phyloP scores from a whole-genome alignment of 1,140 invertebrate species.

The Drosophila takahashii region DNA sequence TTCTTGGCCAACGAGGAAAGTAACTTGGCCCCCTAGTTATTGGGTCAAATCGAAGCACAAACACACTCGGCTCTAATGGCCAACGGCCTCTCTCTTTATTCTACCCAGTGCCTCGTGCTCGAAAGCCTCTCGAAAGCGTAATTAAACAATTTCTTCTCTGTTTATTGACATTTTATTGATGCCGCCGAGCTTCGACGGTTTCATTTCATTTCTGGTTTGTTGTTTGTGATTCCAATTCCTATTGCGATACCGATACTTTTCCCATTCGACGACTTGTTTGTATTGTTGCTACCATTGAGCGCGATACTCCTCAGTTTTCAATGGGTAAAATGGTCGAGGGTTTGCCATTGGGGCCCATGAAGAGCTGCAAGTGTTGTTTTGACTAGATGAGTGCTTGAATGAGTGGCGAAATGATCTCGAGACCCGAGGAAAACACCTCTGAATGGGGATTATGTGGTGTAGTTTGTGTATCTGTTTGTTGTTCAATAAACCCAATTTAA shows the following conservation, averaged over 20 bases:
- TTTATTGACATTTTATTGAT: conserved; percentile 81
- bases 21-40: conserved; percentile 38
- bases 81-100: conserved; percentile 51
- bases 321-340: conserved; percentile 24
- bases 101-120: conserved; percentile 51
- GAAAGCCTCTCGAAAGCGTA: conserved; percentile 75
- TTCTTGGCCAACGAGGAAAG: conserved; percentile 25
- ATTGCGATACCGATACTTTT: conserved; percentile 35
- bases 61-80: conserved; percentile 18
- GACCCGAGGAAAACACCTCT: conserved; percentile 32
- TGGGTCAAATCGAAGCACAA: conserved; percentile 66
- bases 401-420: conserved; percentile 46
- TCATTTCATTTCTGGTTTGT: conserved; percentile 47
- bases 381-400: conserved; percentile 30
- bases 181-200: conserved; percentile 54
- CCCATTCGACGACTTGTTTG: conserved; percentile 37
- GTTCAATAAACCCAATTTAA: conserved; percentile 10
- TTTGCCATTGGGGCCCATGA: conserved; percentile 25
- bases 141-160: conserved; percentile 75
- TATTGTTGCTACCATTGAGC: conserved; percentile 36
- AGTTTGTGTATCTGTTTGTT: conserved; percentile 22
- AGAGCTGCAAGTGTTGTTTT: conserved; percentile 32
- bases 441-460: conserved; percentile 34
- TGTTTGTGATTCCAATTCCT: conserved; percentile 20
- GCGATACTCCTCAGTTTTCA: conserved; percentile 13